A percentile compares a stretch with the other conserved stretches of the same genome.
Conservation (phyloP, 1,140 invertebrate genomes). For the Heterodera schachtii region DNA sequence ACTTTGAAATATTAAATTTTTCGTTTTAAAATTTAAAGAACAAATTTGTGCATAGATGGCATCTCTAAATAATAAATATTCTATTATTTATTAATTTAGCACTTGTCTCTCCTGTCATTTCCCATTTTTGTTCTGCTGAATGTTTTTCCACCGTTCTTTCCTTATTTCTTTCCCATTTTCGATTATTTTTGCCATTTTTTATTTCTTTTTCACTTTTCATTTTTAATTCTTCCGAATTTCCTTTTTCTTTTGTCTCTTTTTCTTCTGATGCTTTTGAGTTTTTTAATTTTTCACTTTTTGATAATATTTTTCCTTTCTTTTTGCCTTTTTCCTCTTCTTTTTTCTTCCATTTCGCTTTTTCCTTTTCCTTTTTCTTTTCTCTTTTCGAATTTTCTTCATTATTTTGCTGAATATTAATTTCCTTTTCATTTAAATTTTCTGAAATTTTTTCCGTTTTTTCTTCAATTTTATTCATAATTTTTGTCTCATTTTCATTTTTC, state of each 20-base stretch:
- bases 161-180: neutral
- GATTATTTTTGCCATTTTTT: neutral
- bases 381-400: neutral
- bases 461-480: neutral
- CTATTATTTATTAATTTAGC: neutral
- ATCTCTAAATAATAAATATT: too few species aligned
- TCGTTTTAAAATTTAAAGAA: too few species aligned
- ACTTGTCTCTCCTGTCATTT: neutral
- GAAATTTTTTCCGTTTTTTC: neutral
- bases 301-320: neutral
- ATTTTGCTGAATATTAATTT: too few species aligned
- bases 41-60: too few species aligned
- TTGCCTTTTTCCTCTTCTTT: neutral
- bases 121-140: too few species aligned
- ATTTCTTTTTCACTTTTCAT: neutral
- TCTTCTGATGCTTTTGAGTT: neutral
- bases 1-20: too few species aligned
- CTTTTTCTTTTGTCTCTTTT: too few species aligned
- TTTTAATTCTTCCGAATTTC: neutral
- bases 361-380: neutral
- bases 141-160: neutral
- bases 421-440: neutral
- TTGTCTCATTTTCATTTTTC: neutral
- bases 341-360: neutral
- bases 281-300: neutral